Conservation (phyloP, 1,140 invertebrate genomes). For the Oreohelix idahoensis region DNA sequence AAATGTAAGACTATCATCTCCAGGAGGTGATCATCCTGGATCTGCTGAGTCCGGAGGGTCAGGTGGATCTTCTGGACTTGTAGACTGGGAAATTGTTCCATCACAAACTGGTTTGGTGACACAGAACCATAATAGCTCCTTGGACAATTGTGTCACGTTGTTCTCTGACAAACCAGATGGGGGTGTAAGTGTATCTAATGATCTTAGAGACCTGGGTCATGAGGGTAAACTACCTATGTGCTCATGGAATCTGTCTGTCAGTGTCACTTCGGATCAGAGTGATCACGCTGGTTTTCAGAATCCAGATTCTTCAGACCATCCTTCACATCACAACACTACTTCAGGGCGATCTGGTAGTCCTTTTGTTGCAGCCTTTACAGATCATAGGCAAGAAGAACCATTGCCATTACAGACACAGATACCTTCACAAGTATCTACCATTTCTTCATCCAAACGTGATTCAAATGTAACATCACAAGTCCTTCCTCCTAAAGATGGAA, state of each 20-base stretch:
- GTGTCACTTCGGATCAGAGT: background rate
- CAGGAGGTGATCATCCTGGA: constrained; percentile 34
- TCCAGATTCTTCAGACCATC: background rate
- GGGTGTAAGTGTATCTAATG: background rate
- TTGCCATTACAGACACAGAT: background rate
- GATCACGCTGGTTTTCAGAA: background rate
- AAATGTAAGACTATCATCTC: background rate
- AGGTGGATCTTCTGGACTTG: constrained; percentile 34
- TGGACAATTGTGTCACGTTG: constrained; percentile 53
- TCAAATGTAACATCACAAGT: background rate
- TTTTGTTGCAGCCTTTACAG: constrained; percentile 11
- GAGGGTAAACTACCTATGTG: background rate
- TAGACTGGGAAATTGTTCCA: constrained; percentile 65
- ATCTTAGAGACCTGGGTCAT: background rate
- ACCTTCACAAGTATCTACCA: background rate
- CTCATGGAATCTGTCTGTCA: background rate
- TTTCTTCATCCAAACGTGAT: background rate
- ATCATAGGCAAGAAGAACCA: background rate
- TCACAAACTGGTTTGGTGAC: constrained; percentile 39
- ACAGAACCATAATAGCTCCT: constrained; percentile 52
- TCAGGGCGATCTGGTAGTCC: background rate
- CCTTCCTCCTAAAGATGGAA: background rate
- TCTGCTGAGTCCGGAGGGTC: constrained; percentile 50
- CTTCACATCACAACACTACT: background rate
- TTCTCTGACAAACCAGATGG: background rate